Evolutionary conservation across 2,797 vertebrate genomes (phyloP).

Genomic region (Poecilia picta): DNA sequence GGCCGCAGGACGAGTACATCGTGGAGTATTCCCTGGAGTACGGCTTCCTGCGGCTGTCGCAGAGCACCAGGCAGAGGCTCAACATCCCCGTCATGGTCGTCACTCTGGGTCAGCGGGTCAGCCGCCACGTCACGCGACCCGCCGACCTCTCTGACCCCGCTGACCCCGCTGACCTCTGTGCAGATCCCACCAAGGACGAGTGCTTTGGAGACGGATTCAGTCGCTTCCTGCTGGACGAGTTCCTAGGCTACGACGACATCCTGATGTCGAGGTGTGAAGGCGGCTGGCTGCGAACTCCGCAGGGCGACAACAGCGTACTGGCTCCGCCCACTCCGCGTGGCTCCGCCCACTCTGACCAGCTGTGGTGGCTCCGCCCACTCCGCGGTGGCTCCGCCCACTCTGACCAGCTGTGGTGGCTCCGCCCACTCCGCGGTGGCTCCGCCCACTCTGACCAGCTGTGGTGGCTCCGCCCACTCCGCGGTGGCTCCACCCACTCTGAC

Average conservation of each 20-base stretch:
- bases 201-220: slow-evolving; percentile 97
- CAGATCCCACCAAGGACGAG: slow-evolving; percentile 76
- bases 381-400: too few relatives aligned
- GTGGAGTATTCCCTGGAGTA: slow-evolving; percentile 98
- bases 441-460: background rate
- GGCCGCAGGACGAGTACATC: slow-evolving; percentile 97
- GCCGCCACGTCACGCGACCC: background rate
- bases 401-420: too few relatives aligned
- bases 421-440: too few relatives aligned
- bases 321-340: too few relatives aligned
- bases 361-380: too few relatives aligned
- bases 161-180: background rate
- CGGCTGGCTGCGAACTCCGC: too few relatives aligned
- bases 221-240: slow-evolving; percentile 94
- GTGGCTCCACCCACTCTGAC: background rate
- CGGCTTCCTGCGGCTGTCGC: slow-evolving; percentile 93
- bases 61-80: slow-evolving; percentile 92
- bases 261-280: slow-evolving; percentile 98
- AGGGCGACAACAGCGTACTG: too few relatives aligned
- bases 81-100: slow-evolving; percentile 98
- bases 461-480: too few relatives aligned
- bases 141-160: background rate
- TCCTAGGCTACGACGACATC: slow-evolving; percentile 96
- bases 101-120: slow-evolving; percentile 92
- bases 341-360: too few relatives aligned